These are phyloP conservation scores for Allobates femoralis DNA, from an alignment of 2,797 vertebrate species.

Conservation along the genomic window DNA sequence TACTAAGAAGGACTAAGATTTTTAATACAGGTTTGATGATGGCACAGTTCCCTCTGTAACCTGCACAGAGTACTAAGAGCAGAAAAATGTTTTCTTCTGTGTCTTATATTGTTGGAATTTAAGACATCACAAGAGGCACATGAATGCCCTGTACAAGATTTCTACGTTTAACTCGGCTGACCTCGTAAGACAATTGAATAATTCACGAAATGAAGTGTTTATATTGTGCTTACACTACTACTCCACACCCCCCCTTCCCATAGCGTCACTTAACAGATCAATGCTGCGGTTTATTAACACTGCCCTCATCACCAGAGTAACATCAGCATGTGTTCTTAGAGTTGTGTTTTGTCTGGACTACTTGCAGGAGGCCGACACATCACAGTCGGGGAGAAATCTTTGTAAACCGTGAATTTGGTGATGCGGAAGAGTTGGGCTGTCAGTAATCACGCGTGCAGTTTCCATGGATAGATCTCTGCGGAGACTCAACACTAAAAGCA, in stretches of 20 bases:
- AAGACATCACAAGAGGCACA: background rate
- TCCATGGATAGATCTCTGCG: slow-evolving; percentile 44
- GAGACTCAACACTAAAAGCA: slow-evolving; percentile 22
- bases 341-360: background rate
- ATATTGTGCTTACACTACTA: background rate
- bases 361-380: background rate
- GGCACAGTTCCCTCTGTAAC: background rate
- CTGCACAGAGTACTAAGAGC: background rate
- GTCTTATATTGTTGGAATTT: background rate
- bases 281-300: background rate
- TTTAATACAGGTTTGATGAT: background rate
- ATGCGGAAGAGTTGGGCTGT: background rate
- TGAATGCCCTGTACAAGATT: background rate
- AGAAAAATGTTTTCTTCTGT: background rate
- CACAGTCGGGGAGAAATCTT: background rate
- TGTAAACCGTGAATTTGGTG: background rate
- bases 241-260: too few species aligned
- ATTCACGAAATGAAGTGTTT: background rate
- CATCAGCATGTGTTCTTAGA: background rate
- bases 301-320: background rate
- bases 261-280: background rate
- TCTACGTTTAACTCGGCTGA: background rate
- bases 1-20: too few species aligned
- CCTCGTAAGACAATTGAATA: background rate
- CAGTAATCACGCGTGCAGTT: slow-evolving; percentile 7